Conservation (phyloP, 1,140 invertebrate genomes). For the Sipha flava region DNA sequence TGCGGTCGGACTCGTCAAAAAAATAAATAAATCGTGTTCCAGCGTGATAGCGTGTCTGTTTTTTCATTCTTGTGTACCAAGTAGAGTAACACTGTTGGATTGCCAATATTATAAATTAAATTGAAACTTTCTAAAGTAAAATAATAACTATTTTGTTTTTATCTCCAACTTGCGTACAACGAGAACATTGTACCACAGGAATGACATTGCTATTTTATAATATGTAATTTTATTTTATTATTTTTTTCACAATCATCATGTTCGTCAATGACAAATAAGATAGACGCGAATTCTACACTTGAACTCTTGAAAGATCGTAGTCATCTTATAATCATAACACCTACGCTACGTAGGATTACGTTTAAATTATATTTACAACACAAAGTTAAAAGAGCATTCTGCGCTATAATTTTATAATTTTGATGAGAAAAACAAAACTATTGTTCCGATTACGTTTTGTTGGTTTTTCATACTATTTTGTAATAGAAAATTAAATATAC, state of each 20-base stretch:
- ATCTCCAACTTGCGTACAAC: too few species aligned
- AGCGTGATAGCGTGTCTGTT: too few species aligned
- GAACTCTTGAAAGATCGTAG: background rate
- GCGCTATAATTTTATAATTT: background rate
- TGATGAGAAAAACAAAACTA: too few species aligned
- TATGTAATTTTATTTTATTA: background rate
- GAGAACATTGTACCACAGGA: background rate
- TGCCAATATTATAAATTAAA: too few species aligned
- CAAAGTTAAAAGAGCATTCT: too few species aligned
- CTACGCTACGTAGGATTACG: too few species aligned
- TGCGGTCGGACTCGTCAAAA: background rate
- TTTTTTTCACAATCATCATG: background rate
- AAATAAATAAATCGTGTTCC: background rate
- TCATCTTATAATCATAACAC: background rate
- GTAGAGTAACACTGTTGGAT: too few species aligned
- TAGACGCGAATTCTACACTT: background rate
- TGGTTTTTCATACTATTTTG: background rate
- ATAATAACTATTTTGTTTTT: too few species aligned
- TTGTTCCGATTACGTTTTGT: background rate
- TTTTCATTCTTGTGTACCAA: too few species aligned
- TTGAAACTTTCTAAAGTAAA: too few species aligned
- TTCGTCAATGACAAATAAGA: background rate
- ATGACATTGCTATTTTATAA: background rate
- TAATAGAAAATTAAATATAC: background rate
- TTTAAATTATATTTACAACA: too few species aligned